Conservation (phyloP, 64 coral and sea anemone genomes). For the Pocillopora verrucosa region DNA sequence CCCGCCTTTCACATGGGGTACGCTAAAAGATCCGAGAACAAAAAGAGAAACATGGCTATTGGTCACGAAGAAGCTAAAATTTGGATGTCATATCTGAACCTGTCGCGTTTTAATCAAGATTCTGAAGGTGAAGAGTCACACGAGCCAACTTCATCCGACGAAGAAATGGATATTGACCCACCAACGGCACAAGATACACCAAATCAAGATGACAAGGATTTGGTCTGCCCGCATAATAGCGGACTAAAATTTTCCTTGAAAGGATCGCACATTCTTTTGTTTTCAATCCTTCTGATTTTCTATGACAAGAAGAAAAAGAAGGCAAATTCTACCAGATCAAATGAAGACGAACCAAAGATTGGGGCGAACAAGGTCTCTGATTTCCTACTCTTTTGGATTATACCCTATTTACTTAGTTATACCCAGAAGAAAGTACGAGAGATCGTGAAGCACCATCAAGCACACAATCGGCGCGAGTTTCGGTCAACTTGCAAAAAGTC, state of each 20-base stretch:
- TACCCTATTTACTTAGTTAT: constrained; percentile 14
- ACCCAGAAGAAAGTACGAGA: not conserved
- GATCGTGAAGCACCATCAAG: not conserved
- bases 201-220: not conserved
- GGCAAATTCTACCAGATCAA: not conserved
- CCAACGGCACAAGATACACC: not conserved
- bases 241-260: constrained; percentile 23
- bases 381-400: constrained; percentile 27
- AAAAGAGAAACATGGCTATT: constrained; percentile 33
- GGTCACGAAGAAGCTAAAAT: constrained; percentile 34
- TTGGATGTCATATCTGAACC: constrained; percentile 22
- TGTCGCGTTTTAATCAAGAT: not conserved
- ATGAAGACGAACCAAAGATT: not conserved
- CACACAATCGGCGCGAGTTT: not conserved
- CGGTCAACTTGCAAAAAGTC: not conserved
- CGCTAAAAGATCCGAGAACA: constrained; percentile 40
- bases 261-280: constrained; percentile 15
- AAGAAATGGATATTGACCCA: constrained; percentile 3
- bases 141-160: not conserved
- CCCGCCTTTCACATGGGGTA: constrained; percentile 52
- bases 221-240: not conserved
- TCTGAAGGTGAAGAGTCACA: not conserved
- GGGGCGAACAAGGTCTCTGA: constrained; percentile 35
- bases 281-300: constrained; percentile 36
- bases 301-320: constrained; percentile 26